Evolutionary conservation across 2,797 vertebrate species (phyloP).

Genomic region (Acanthopagrus latus): DNA sequence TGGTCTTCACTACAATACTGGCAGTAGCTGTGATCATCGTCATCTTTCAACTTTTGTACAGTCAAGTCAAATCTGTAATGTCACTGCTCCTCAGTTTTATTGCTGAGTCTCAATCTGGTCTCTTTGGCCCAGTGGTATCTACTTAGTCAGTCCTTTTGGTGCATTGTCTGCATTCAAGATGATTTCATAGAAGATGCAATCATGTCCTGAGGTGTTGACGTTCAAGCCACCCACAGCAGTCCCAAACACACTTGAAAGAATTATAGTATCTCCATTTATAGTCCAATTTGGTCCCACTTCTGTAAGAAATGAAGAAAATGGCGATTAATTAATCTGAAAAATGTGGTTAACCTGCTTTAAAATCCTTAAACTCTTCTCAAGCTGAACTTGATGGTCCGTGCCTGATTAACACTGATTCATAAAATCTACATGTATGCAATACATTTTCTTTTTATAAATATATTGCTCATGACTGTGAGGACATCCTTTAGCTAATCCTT

Average conservation of each 20-base stretch:
- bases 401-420: no score
- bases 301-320: slow-evolving; percentile 9
- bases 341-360: background rate
- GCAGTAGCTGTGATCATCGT: no score
- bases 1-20: no score
- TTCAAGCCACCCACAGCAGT: background rate
- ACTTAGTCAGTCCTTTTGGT: background rate
- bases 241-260: slow-evolving; percentile 1
- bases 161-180: background rate
- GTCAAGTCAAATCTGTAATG: no score
- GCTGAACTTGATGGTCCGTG: no score
- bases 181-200: background rate
- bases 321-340: no score
- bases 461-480: background rate
- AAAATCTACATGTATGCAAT: background rate
- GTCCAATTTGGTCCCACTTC: background rate
- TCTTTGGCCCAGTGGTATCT: background rate
- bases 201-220: no score
- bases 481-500: no score
- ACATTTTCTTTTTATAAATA: no score
- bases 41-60: no score
- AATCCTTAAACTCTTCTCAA: background rate
- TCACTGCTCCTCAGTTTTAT: no score
- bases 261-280: background rate
- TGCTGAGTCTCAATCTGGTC: no score